A percentile compares a stretch with the other conserved stretches of the same genome.
Conservation (phyloP, 2,797 vertebrate genomes). For the Manis pentadactyla region DNA sequence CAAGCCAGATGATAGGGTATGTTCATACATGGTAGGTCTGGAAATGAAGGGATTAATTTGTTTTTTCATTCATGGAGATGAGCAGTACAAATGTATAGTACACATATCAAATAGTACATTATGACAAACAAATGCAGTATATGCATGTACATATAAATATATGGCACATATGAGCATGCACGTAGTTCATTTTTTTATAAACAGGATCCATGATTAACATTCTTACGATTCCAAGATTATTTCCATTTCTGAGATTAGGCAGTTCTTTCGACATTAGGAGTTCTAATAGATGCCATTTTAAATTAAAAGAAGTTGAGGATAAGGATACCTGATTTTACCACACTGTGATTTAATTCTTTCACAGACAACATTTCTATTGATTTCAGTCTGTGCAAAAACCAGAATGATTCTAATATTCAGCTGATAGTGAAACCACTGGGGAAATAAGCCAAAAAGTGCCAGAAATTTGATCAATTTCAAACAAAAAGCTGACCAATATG, state of each 20-base stretch:
- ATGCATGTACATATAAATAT: no score
- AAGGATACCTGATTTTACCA: not conserved
- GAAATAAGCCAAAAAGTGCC: not conserved
- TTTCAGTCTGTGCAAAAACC: not conserved
- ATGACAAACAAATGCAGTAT: no score
- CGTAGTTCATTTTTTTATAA: not conserved
- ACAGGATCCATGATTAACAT: not conserved
- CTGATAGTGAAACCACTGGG: not conserved
- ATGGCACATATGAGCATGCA: not conserved
- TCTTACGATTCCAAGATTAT: not conserved
- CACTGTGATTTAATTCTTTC: not conserved
- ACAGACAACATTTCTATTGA: not conserved
- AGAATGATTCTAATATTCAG: not conserved
- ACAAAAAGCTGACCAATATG: not conserved
- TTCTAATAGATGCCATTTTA: not conserved
- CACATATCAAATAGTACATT: no score
- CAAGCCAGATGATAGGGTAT: rapidly evolving
- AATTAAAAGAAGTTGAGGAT: conserved; percentile 29
- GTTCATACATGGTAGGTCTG: no score
- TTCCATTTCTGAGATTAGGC: not conserved
- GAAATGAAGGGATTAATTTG: not conserved
- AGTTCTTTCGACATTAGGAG: not conserved
- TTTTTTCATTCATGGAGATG: not conserved
- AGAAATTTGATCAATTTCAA: not conserved
- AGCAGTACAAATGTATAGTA: not conserved